phyloP scores from a whole-genome alignment of 1,140 invertebrate species.

The Limonius californicus region DNA sequence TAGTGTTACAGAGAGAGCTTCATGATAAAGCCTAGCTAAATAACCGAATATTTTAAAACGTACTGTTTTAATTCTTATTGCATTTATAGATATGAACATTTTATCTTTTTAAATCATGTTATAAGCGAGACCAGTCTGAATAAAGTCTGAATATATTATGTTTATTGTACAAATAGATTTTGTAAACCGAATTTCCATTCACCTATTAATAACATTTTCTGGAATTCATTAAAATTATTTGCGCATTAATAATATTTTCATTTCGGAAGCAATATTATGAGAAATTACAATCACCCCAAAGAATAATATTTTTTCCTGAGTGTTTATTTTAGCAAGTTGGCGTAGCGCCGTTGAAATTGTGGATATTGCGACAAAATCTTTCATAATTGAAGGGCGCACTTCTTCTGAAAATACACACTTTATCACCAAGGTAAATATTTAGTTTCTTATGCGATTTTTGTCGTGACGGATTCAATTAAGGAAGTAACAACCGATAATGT shows the following conservation, averaged over 20 bases:
- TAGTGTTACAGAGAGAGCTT: not conserved
- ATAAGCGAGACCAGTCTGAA: no score
- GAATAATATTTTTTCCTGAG: conserved; percentile 21
- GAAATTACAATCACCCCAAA: conserved; percentile 25
- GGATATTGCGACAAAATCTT: conserved; percentile 26
- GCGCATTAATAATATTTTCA: not conserved
- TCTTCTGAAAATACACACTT: not conserved
- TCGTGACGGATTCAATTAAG: not conserved
- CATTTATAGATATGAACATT: no score
- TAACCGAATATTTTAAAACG: no score
- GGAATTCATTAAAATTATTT: conserved; percentile 11
- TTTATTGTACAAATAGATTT: no score
- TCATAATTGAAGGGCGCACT: conserved; percentile 23
- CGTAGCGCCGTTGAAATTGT: conserved; percentile 21
- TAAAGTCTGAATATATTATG: no score
- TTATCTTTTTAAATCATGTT: no score
- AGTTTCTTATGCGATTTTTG: not conserved
- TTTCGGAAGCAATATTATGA: conserved; percentile 24
- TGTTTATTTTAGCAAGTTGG: conserved; percentile 23
- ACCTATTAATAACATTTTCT: no score
- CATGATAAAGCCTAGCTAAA: no score
- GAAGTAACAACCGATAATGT: not conserved
- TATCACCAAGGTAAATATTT: not conserved
- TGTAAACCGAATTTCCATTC: no score
- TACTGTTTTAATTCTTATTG: no score